Percentiles rank a stretch among this genome's conserved stretches.
These are phyloP conservation scores for Macrophya alboannulata DNA, from an alignment of 2,888 invertebrate genomes.

Conservation along the genomic window DNA sequence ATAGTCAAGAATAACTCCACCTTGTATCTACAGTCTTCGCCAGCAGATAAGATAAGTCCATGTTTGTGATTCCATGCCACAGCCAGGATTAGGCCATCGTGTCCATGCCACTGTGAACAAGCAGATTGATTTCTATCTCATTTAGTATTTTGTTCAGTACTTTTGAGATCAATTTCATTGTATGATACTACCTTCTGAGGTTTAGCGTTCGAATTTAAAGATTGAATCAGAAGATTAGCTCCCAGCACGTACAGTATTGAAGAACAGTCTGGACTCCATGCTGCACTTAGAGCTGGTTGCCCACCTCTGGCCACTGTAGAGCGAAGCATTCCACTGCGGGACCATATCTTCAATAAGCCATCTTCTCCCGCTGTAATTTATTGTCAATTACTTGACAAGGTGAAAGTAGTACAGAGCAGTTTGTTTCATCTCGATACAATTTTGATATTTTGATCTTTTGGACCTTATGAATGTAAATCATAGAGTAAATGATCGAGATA, in stretches of 20 bases:
- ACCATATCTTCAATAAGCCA: slow-evolving; percentile 98
- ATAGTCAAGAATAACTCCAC: slow-evolving; percentile 76
- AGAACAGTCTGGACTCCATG: slow-evolving; percentile 90
- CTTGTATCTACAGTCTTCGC: slow-evolving; percentile 96
- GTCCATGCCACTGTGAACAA: slow-evolving; percentile 94
- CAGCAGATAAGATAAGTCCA: slow-evolving; percentile 95
- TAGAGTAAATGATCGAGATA: too few species aligned
- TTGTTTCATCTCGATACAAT: not conserved
- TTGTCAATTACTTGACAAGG: not conserved
- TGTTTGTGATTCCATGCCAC: slow-evolving; percentile 97
- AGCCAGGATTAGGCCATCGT: slow-evolving; percentile 95
- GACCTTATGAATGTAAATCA: too few species aligned
- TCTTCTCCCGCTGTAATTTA: slow-evolving; percentile 94
- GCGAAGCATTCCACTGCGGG: slow-evolving; percentile 95
- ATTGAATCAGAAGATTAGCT: slow-evolving; percentile 86
- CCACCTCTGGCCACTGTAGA: slow-evolving; percentile 94
- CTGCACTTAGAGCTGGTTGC: slow-evolving; percentile 90
- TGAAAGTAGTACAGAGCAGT: not conserved
- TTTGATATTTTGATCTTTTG: too few species aligned
- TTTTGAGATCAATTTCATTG: not conserved
- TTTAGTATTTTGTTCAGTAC: not conserved
- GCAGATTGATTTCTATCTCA: slow-evolving; percentile 34
- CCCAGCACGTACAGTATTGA: slow-evolving; percentile 88
- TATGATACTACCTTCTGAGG: slow-evolving; percentile 83
- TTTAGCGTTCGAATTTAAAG: slow-evolving; percentile 89